Percentiles rank a stretch among this genome's conserved stretches.
phyloP scores from a whole-genome alignment of 92 coral and sea anemone species.

The Actinernus sp. region DNA sequence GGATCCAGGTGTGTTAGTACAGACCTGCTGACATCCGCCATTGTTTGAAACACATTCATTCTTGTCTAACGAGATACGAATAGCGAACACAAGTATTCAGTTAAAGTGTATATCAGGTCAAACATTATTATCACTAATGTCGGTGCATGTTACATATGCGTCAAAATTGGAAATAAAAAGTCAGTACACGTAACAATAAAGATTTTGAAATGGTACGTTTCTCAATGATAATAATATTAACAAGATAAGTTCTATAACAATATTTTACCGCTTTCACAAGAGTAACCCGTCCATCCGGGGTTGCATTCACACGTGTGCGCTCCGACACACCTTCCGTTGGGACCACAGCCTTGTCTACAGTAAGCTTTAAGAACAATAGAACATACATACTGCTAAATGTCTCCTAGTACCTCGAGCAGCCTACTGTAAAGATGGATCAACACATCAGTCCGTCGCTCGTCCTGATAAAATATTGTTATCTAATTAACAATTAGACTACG shows the following conservation, averaged over 20 bases:
- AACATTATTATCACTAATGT: too few relatives aligned
- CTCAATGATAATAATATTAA: not conserved
- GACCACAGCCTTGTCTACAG: constrained; percentile 20
- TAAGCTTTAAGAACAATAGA: constrained; percentile 14
- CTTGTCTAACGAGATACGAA: constrained; percentile 6
- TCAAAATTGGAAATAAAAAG: too few relatives aligned
- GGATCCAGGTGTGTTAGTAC: constrained; percentile 45
- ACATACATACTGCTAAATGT: too few relatives aligned
- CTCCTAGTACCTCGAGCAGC: too few relatives aligned
- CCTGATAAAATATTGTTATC: too few relatives aligned
- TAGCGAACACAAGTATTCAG: too few relatives aligned
- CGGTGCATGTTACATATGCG: too few relatives aligned
- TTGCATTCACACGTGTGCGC: constrained; percentile 15
- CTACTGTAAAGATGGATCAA: too few relatives aligned
- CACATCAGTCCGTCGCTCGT: too few relatives aligned
- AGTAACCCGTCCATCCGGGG: constrained; percentile 23
- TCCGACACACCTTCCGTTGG: constrained; percentile 20
- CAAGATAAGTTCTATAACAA: not conserved
- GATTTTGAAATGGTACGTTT: not conserved
- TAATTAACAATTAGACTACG: too few relatives aligned
- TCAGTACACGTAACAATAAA: too few relatives aligned
- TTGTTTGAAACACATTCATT: constrained; percentile 21
- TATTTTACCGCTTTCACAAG: constrained; percentile 17
- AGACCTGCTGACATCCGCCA: constrained; percentile 23
- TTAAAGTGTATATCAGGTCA: too few relatives aligned